Percentiles rank a stretch among this genome's conserved stretches.
Evolutionary conservation across 1,140 invertebrate species (phyloP).

Genomic region (Helicoverpa armigera): DNA sequence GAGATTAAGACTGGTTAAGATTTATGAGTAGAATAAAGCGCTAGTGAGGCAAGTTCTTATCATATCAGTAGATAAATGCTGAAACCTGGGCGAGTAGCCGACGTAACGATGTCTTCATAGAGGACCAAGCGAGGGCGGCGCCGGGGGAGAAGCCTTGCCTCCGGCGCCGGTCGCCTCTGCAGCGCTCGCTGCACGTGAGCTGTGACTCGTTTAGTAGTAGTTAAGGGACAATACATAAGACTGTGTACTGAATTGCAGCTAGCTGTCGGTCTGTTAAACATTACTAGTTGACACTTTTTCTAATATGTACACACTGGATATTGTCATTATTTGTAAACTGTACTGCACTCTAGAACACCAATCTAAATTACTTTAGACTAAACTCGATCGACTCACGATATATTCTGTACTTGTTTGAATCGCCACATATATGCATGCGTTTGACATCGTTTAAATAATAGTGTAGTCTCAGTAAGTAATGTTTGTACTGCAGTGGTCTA

Average conservation of each 20-base stretch:
- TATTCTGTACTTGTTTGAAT: slow-evolving; percentile 34
- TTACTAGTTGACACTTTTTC: slow-evolving; percentile 49
- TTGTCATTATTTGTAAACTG: slow-evolving; percentile 29
- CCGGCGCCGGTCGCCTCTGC: slow-evolving; percentile 24
- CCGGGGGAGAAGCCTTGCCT: slow-evolving; percentile 36
- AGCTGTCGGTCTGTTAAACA: slow-evolving; percentile 53
- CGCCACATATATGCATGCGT: slow-evolving; percentile 29
- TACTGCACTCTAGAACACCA: slow-evolving; percentile 53
- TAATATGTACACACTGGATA: slow-evolving; percentile 29
- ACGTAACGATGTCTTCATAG: slow-evolving; percentile 69
- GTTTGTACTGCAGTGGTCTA: slow-evolving; percentile 34
- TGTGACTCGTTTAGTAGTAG: slow-evolving; percentile 65
- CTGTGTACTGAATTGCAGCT: slow-evolving; percentile 61
- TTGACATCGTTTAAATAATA: slow-evolving; percentile 28
- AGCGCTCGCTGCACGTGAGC: slow-evolving; percentile 54
- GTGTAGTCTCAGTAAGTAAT: slow-evolving; percentile 30
- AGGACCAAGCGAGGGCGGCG: slow-evolving; percentile 73
- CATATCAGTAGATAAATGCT: slow-evolving; percentile 80
- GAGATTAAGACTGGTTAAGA: slow-evolving; percentile 82
- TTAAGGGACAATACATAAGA: slow-evolving; percentile 70
- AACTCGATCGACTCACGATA: slow-evolving; percentile 34
- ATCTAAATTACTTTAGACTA: slow-evolving; percentile 36
- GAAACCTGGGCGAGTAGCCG: slow-evolving; percentile 60
- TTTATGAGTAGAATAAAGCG: slow-evolving; percentile 72
- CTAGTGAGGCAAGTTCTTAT: slow-evolving; percentile 70